Conservation (phyloP, 1,140 invertebrate genomes). For the Eurytemora carolleeae region DNA sequence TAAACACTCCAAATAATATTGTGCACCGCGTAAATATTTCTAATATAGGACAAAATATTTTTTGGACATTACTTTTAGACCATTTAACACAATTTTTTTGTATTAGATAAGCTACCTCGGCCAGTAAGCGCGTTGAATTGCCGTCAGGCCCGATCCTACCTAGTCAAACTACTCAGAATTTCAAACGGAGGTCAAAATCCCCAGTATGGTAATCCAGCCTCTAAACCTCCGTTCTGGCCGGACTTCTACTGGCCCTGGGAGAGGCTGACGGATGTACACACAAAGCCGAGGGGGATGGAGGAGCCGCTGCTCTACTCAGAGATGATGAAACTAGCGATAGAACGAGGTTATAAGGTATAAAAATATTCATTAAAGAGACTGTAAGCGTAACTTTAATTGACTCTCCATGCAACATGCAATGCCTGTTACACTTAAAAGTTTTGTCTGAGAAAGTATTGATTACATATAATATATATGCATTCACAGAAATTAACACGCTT, state of each 20-base stretch:
- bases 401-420: too few relatives aligned
- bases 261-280: constrained; percentile 13
- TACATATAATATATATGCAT: too few relatives aligned
- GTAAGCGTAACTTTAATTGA: too few relatives aligned
- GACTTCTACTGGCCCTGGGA: constrained; percentile 15
- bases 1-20: too few relatives aligned
- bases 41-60: too few relatives aligned
- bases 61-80: too few relatives aligned
- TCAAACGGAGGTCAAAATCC: constrained; percentile 12
- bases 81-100: too few relatives aligned
- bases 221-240: constrained; percentile 13
- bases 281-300: constrained; percentile 7
- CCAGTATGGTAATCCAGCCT: constrained; percentile 8
- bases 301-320: constrained; percentile 14
- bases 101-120: constrained; percentile 6
- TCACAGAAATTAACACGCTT: too few relatives aligned
- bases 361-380: too few relatives aligned
- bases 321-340: constrained; percentile 16
- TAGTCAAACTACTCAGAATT: constrained; percentile 10
- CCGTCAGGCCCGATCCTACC: constrained; percentile 8
- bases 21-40: too few relatives aligned
- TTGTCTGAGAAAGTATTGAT: too few relatives aligned
- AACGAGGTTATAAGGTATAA: constrained; percentile 8
- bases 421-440: too few relatives aligned
- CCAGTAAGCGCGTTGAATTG: constrained; percentile 11